phyloP scores from a whole-genome alignment of 2,113 vertebrate genomes.

The Melanerpes formicivorus region DNA sequence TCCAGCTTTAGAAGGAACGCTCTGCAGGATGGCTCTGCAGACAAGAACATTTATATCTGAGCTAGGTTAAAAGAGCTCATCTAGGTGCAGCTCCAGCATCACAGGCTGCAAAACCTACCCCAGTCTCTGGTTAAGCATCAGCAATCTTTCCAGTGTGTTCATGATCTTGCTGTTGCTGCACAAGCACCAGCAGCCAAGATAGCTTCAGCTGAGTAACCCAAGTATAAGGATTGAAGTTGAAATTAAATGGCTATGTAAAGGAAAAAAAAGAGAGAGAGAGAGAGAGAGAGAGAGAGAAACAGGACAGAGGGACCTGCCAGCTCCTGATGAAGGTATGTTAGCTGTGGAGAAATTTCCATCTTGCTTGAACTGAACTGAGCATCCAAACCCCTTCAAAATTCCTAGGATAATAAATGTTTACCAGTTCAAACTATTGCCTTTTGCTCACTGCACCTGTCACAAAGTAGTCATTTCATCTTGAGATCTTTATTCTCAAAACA shows the following conservation, averaged over 20 bases:
- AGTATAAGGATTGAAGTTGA: neutral
- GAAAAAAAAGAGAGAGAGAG: too few species aligned
- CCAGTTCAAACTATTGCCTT: neutral
- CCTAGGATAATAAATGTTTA: neutral
- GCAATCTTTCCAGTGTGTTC: neutral
- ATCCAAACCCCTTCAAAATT: neutral
- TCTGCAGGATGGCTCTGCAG: neutral
- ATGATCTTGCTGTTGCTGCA: neutral
- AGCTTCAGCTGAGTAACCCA: neutral
- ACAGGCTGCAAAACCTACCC: neutral
- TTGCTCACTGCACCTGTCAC: neutral
- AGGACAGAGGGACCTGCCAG: neutral
- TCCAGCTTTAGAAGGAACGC: neutral
- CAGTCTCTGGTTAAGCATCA: neutral
- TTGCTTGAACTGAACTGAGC: neutral
- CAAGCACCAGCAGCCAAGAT: neutral
- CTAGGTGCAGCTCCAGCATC: neutral
- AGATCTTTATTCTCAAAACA: conserved; percentile 9
- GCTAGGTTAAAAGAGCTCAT: neutral
- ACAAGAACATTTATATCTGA: neutral
- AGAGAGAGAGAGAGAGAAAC: neutral
- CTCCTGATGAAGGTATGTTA: neutral
- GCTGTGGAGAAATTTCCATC: neutral
- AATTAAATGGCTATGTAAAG: neutral
- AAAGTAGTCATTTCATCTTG: neutral